Conservation (phyloP, 1,140 invertebrate species). For the Cyrtorhinus lividipennis region DNA sequence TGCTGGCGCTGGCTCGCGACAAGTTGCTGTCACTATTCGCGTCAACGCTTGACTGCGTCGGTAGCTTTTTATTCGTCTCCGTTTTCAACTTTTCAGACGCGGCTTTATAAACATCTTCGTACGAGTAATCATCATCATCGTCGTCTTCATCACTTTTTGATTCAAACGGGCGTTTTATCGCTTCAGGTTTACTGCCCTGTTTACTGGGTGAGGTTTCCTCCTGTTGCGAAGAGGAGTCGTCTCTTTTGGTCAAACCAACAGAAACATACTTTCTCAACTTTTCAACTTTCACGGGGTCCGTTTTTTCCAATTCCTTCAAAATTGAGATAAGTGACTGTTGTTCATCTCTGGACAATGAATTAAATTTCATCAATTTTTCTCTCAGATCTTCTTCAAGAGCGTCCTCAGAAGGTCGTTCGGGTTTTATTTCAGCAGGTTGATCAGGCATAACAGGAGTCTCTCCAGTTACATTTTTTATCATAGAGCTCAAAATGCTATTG, state of each 20-base stretch:
- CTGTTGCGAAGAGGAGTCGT: not conserved
- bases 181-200: conserved; percentile 16
- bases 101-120: conserved; percentile 49
- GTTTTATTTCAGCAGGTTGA: not conserved
- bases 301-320: conserved; percentile 56
- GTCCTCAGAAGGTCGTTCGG: conserved; percentile 35
- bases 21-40: not conserved
- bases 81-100: conserved; percentile 36
- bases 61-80: not conserved
- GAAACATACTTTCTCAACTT: conserved; percentile 49
- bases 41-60: not conserved
- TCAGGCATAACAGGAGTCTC: conserved; percentile 5
- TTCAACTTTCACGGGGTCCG: conserved; percentile 53
- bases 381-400: conserved; percentile 55
- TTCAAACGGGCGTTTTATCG: conserved; percentile 32
- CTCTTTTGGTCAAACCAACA: conserved; percentile 28
- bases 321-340: conserved; percentile 63
- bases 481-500: conserved; percentile 13
- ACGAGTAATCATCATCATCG: conserved; percentile 50
- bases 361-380: conserved; percentile 59
- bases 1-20: not conserved
- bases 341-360: conserved; percentile 55
- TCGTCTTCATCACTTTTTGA: conserved; percentile 37
- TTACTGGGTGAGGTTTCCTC: not conserved
- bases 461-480: conserved; percentile 15